Percentiles rank a stretch among this genome's conserved stretches.
phyloP scores from a whole-genome alignment of 1,140 invertebrate species.

The Nephila pilipes region DNA sequence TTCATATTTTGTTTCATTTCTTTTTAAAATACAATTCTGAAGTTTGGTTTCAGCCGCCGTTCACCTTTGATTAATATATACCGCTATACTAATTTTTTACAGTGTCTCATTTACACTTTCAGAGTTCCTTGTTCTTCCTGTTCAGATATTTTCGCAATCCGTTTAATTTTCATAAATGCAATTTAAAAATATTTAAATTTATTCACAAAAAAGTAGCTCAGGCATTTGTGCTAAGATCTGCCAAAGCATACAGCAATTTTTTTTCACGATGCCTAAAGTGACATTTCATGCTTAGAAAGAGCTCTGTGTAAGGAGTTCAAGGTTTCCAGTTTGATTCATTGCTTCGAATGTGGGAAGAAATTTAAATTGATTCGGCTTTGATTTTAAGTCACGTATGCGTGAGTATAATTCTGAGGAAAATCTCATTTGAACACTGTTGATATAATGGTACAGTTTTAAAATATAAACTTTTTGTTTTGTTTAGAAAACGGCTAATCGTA shows the following conservation, averaged over 20 bases:
- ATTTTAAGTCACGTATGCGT: conserved; percentile 18
- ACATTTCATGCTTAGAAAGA: background rate
- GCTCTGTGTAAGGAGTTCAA: background rate
- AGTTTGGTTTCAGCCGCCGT: no score
- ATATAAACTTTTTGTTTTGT: background rate
- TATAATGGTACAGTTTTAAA: background rate
- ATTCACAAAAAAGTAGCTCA: background rate
- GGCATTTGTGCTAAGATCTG: background rate
- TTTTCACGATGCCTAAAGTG: background rate
- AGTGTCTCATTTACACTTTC: background rate
- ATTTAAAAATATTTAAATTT: background rate
- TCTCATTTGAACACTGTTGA: background rate
- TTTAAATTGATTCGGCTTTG: conserved; percentile 18
- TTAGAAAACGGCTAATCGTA: background rate
- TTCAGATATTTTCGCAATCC: background rate
- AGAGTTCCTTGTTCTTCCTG: background rate
- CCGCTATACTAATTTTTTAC: background rate
- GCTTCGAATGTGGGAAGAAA: background rate
- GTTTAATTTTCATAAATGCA: background rate
- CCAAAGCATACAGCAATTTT: background rate
- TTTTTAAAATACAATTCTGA: no score
- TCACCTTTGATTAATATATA: no score
- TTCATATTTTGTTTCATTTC: no score
- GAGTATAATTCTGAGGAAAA: background rate
- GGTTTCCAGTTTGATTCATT: background rate